Conservation (phyloP, 2,888 invertebrate genomes). For the Lithosia quadra region DNA sequence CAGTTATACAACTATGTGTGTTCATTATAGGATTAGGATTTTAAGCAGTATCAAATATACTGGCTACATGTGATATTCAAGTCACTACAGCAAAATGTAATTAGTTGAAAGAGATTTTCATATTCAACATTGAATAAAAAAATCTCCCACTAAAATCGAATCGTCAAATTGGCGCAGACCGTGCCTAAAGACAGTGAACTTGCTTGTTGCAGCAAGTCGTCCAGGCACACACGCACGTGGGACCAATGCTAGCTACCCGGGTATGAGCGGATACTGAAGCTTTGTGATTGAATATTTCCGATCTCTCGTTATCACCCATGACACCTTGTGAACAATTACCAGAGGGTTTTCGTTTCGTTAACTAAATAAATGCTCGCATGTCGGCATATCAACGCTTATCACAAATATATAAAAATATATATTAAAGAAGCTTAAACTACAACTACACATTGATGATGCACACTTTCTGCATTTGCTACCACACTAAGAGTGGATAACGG, state of each 20-base stretch:
- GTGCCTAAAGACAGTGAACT: constrained; percentile 82
- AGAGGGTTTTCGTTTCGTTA: constrained; percentile 73
- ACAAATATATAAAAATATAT: constrained; percentile 86
- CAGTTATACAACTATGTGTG: constrained; percentile 54
- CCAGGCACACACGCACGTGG: constrained; percentile 73
- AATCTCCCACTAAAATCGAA: constrained; percentile 82
- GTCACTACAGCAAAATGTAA: constrained; percentile 66
- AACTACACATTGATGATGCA: constrained; percentile 84
- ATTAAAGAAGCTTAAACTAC: constrained; percentile 85
- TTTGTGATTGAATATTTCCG: constrained; percentile 40
- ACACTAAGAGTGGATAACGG: constrained; percentile 77
- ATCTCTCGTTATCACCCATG: constrained; percentile 73
- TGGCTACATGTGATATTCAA: constrained; percentile 49
- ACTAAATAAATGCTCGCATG: constrained; percentile 85
- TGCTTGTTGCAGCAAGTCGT: constrained; percentile 84
- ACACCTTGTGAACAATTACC: constrained; percentile 69
- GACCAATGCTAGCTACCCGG: constrained; percentile 52
- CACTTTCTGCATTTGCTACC: constrained; percentile 84
- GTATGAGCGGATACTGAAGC: constrained; percentile 50
- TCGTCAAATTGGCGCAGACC: constrained; percentile 72
- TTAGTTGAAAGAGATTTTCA: constrained; percentile 85
- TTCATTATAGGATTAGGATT: constrained; percentile 30
- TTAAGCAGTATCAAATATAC: constrained; percentile 47
- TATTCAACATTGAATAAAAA: constrained; percentile 78
- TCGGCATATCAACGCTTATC: constrained; percentile 86